Evolutionary conservation across 2,113 vertebrate species (phyloP).

Genomic region (Chitala chitala): DNA sequence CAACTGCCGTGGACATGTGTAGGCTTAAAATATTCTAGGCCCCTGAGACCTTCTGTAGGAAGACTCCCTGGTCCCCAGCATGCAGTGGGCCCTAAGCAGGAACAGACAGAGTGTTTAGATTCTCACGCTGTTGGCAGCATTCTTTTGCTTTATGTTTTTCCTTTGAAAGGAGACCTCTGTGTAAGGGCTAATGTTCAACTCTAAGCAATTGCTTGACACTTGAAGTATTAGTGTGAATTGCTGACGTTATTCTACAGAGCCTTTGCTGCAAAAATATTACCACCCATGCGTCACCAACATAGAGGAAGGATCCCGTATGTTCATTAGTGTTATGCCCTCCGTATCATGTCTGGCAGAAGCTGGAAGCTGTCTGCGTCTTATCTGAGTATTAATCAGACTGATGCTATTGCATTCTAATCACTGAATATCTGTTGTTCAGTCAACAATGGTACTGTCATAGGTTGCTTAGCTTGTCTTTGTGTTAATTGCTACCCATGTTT

Average conservation of each 20-base stretch:
- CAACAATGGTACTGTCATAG: constrained; percentile 46
- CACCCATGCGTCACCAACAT: too few species aligned
- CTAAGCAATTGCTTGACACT: neutral
- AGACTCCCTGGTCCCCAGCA: constrained; percentile 41
- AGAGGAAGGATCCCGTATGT: too few species aligned
- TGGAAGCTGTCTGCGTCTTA: too few species aligned
- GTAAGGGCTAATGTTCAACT: neutral
- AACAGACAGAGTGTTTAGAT: neutral
- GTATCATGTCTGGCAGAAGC: too few species aligned
- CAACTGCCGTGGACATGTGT: constrained; percentile 34
- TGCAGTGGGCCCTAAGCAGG: neutral
- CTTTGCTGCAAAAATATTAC: neutral
- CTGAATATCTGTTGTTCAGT: constrained; percentile 56
- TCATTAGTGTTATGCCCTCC: too few species aligned
- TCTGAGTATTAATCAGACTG: too few species aligned
- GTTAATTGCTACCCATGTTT: constrained; percentile 60
- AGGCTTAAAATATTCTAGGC: constrained; percentile 31
- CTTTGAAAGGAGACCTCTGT: neutral
- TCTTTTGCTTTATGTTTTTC: neutral
- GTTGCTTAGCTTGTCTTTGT: constrained; percentile 60
- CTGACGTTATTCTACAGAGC: neutral
- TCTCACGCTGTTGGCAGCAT: neutral
- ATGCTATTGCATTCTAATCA: constrained; percentile 49
- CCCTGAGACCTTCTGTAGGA: constrained; percentile 39
- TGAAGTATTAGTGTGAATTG: neutral